Conservation (phyloP, 2,797 vertebrate genomes). For the Bucorvus abyssinicus region DNA sequence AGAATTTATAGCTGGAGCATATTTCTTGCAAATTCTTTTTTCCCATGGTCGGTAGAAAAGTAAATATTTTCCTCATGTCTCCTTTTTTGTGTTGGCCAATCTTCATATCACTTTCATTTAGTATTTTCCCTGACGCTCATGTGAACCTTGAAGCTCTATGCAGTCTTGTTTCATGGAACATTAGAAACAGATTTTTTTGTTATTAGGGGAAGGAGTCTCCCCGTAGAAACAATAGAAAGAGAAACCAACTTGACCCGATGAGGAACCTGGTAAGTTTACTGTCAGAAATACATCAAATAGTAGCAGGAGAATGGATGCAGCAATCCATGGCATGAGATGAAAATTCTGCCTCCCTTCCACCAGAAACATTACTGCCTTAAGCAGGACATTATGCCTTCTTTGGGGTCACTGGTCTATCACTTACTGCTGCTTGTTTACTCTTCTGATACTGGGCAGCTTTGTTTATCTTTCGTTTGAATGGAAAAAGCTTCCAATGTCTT, state of each 20-base stretch:
- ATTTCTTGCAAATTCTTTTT: neutral
- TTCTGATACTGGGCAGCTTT: neutral
- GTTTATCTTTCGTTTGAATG: slow-evolving; percentile 23
- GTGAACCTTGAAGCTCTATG: neutral
- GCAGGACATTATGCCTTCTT: rapidly evolving
- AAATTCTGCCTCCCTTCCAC: neutral
- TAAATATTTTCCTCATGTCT: neutral
- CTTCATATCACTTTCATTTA: neutral
- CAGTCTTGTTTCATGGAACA: rapidly evolving
- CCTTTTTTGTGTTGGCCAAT: neutral
- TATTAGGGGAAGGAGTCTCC: neutral
- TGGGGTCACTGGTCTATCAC: neutral
- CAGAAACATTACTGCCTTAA: neutral
- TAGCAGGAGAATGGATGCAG: neutral
- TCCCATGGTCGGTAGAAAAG: neutral
- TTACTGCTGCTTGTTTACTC: neutral
- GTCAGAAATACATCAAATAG: neutral
- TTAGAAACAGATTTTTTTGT: neutral
- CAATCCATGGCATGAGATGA: neutral
- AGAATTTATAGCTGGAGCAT: neutral
- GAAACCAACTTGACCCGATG: neutral
- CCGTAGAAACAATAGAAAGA: neutral
- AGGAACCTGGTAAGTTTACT: neutral
- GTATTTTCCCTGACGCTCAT: neutral
- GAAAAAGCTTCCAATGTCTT: slow-evolving; percentile 7